These are phyloP conservation scores for Rhopilema esculentum DNA, from an alignment of 30 jellyfish, hydroid and myxozoan species.

Conservation along the genomic window DNA sequence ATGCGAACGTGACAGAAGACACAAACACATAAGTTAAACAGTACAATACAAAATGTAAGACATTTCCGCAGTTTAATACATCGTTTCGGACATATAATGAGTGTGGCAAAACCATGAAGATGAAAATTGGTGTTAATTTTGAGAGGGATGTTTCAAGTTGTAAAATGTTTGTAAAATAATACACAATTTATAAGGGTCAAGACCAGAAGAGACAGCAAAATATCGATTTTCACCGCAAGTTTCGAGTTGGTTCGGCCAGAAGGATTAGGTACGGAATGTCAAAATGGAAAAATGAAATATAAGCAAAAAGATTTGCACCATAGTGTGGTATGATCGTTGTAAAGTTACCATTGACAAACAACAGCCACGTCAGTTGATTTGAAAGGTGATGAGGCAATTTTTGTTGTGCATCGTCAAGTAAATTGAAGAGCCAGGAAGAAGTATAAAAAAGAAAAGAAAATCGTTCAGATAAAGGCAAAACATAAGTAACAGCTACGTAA, in stretches of 20 bases:
- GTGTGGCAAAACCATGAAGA: no score
- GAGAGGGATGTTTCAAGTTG: not conserved
- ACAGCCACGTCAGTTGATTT: not conserved
- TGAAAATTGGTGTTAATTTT: no score
- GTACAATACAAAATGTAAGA: no score
- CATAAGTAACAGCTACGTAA: not conserved
- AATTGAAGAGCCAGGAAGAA: not conserved
- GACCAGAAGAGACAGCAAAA: not conserved
- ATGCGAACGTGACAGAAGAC: not conserved
- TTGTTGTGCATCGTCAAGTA: not conserved
- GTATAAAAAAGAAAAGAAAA: not conserved
- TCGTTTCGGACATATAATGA: no score
- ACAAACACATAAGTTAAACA: not conserved
- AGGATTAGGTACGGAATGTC: not conserved
- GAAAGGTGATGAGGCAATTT: not conserved
- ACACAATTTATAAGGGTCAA: not conserved
- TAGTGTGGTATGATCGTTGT: not conserved
- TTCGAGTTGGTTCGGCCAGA: not conserved
- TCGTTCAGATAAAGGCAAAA: not conserved
- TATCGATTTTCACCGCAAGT: not conserved
- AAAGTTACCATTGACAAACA: not conserved
- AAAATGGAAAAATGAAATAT: not conserved
- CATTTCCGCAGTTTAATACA: no score
- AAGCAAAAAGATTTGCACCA: not conserved
- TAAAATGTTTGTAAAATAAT: not conserved